Base-by-base conservation (phyloP, 2,888 invertebrate genomes). In the Cheilosia scutellata region DNA sequence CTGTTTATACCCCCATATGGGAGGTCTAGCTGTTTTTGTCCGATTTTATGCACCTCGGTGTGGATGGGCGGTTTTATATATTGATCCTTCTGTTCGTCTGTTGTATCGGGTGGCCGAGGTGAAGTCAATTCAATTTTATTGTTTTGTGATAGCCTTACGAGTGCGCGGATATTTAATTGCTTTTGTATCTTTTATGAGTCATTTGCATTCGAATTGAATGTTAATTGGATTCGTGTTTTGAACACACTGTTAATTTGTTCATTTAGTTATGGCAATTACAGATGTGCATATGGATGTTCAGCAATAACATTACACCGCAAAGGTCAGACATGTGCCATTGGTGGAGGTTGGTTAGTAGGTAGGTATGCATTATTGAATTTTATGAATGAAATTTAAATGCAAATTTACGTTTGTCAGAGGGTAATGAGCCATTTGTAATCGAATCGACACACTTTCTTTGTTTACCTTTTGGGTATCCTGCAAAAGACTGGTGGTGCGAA, bases 211-310 rank as follows among this genome's bases (percentile, higher is more conserved):
- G 62, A 75, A 76, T 63, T 31, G 60, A 76, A 76, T 76, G 60
- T 68, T 60, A 76, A 76, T 75, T 66, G 33, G 37, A 58, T 63
- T 42, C 25, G 58, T 33, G 25, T 40, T 20, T 44, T 25, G n/a
- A 33, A 42, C 53, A 42, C 53, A 42, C 55, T 33, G 40, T 65
- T 65, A 49, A 65, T 40, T 58, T 78, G 72, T 42, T n/a, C 53
- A 78, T 78, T 82, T 78, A 72, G 78, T 72, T 83, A 83, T 71
- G 66, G 77, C 82, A 72, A 82, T 82, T 82, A 83, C n/a, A 29
- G 63, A 57, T 51, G 42, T 58, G 63, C 70, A 70, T 58, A 57
- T 55, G 20, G 37, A 49, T 51, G n/a, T 20, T 9, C 37, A 25
- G 53, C n/a, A 13, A n/a, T 7, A 31, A 25, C 29, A 47, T 20